Evolutionary conservation across 2,888 invertebrate species (phyloP), one percentile per base, ranked within the genome.

Genomic region (Cataglyphis livida): DNA sequence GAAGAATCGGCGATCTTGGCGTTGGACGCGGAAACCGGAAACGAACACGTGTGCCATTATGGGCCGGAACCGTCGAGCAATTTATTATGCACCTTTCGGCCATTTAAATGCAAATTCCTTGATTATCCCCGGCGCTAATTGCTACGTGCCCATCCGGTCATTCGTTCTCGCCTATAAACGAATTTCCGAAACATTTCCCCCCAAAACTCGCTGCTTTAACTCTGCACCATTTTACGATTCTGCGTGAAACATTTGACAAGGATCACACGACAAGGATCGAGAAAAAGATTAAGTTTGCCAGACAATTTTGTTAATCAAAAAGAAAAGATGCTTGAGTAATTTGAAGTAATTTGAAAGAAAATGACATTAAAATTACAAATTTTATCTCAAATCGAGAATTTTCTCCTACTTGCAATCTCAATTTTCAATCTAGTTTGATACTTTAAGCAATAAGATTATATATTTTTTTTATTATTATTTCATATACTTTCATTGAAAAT

Each of bases 91-190:
- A 87, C 92, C 92, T 92, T 93, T 93, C 92, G 89, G 90, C 90
- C 90, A 93, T 93, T 93, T 93, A 93, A 92, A 94, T 93, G 93
- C 92, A 93, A 93, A 94, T 93, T 92, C 88, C 91, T 92, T 93
- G 92, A 93, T 93, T 93, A 93, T 91, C 90, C 87, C 83, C 79
- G 86, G 91, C 90, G 91, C 91, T 93, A 93, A 94, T 93, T 94
- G 92, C 93, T 91, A 91, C 90, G 91, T 92, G 92, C 89, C 85
- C 84, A 82, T 51, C 68, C 85, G 88, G 78, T 78, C 84, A 79
- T 85, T 84, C 85, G 66, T 82, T 81, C 54, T 62, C 78, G 71
- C 57, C 74, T 57, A 48, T 79, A 74, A 87, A 83, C 83, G 78
- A 86, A 88, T 86, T 84, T 84, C 66, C 82, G 73, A 79, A 85